Evolutionary conservation across 1,140 invertebrate genomes (phyloP).

Genomic region (Neuroterus valhalla): DNA sequence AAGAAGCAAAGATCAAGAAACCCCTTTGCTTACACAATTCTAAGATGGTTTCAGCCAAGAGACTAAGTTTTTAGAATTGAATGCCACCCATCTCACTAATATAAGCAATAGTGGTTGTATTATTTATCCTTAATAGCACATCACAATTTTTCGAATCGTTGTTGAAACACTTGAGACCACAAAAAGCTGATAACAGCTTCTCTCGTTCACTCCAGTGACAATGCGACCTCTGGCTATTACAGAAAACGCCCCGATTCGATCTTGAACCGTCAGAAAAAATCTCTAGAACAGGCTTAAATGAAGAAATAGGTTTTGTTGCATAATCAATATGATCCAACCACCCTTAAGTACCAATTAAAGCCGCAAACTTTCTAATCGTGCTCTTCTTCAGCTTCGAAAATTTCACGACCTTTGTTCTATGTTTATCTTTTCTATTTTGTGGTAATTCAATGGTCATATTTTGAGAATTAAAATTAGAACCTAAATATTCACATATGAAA

Average conservation of each 20-base stretch:
- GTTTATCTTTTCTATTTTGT: too few relatives aligned
- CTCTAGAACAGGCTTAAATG: not conserved
- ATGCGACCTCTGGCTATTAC: not conserved
- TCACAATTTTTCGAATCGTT: not conserved
- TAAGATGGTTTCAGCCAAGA: not conserved
- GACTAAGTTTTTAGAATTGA: not conserved
- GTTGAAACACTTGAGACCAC: not conserved
- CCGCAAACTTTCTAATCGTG: too few relatives aligned
- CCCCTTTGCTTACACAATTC: not conserved
- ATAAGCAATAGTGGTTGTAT: not conserved
- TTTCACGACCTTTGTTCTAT: too few relatives aligned
- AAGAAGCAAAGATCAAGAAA: not conserved
- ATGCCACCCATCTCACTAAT: not conserved
- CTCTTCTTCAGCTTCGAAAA: too few relatives aligned
- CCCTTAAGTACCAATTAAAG: too few relatives aligned
- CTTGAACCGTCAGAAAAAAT: constrained; percentile 30
- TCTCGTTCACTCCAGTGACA: constrained; percentile 14
- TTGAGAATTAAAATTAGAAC: too few relatives aligned
- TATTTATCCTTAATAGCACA: too few relatives aligned
- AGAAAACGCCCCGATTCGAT: constrained; percentile 2
- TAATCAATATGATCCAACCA: too few relatives aligned
- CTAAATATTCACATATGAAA: too few relatives aligned
- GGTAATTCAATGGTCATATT: too few relatives aligned
- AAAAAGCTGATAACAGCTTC: not conserved
- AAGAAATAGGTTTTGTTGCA: too few relatives aligned